These are phyloP conservation scores for Parazoanthus darwini DNA, from an alignment of 92 coral and sea anemone species.

Conservation along the genomic window DNA sequence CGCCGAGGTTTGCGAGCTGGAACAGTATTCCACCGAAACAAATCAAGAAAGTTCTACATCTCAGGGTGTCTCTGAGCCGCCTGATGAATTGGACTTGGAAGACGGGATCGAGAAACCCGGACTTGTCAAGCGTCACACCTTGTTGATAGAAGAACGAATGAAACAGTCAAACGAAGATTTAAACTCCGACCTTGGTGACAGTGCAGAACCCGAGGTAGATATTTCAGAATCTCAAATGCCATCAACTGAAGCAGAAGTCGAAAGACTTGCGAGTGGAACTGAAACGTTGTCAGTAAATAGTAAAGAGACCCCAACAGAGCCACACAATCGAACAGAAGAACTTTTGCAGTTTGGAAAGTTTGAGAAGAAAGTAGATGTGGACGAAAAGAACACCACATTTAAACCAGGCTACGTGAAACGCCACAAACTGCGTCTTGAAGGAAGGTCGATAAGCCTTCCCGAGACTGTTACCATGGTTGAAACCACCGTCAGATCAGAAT, in stretches of 20 bases:
- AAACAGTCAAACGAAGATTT: constrained; percentile 38
- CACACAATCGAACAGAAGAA: neutral
- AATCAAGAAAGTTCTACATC: neutral
- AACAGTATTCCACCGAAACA: neutral
- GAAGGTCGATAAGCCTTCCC: constrained; percentile 34
- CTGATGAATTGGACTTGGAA: neutral
- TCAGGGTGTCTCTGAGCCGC: neutral
- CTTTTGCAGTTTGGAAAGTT: neutral
- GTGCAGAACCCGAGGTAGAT: constrained; percentile 9
- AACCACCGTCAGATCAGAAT: neutral
- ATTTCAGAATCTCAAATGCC: constrained; percentile 10
- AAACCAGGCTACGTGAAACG: constrained; percentile 55
- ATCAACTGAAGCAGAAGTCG: neutral
- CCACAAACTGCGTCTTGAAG: constrained; percentile 55
- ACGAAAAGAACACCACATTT: neutral
- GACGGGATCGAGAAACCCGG: constrained; percentile 44
- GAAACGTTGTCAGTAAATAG: neutral
- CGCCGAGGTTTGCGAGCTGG: constrained; percentile 22
- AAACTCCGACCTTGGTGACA: neutral
- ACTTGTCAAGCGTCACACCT: constrained; percentile 63
- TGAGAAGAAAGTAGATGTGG: neutral
- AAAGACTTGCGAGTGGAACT: constrained; percentile 10
- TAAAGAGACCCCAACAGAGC: neutral
- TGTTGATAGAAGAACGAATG: constrained; percentile 55
- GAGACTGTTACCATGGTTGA: neutral